These are phyloP conservation scores for Sphaerodactylus townsendi DNA, from an alignment of 2,113 vertebrate genomes.

Conservation along the genomic window DNA sequence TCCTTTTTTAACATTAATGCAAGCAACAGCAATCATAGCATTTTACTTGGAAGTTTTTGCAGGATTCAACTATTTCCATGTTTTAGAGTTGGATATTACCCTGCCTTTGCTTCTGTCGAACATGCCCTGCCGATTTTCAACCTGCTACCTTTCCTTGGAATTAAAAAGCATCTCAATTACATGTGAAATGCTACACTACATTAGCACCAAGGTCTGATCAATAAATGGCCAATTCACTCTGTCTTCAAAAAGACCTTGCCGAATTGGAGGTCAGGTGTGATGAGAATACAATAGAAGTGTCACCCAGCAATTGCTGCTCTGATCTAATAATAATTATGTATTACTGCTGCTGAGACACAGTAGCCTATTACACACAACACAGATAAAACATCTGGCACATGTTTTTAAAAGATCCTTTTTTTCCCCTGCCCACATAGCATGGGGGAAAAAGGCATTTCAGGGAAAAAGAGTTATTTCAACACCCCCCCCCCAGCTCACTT, in stretches of 20 bases:
- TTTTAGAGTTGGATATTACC: slow-evolving; percentile 4
- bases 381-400: no score
- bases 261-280: slow-evolving; percentile 61
- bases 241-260: slow-evolving; percentile 49
- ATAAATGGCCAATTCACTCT: slow-evolving; percentile 60
- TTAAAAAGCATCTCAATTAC: slow-evolving; percentile 55
- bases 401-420: no score
- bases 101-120: slow-evolving; percentile 23
- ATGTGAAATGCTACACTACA: slow-evolving; percentile 56
- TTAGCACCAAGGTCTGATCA: slow-evolving; percentile 60
- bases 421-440: no score
- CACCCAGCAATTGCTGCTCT: slow-evolving; percentile 35
- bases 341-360: slow-evolving; percentile 36
- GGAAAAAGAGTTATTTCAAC: no score
- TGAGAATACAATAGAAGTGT: slow-evolving; percentile 52
- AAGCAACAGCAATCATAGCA: neutral
- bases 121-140: slow-evolving; percentile 29
- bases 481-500: no score
- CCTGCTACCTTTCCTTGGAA: slow-evolving; percentile 42
- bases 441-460: no score
- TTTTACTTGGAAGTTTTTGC: neutral
- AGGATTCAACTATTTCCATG: neutral
- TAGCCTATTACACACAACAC: no score
- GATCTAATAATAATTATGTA: slow-evolving; percentile 51
- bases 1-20: neutral